Conservation (phyloP, 2,113 vertebrate species). For the Centropus bengalensis region DNA sequence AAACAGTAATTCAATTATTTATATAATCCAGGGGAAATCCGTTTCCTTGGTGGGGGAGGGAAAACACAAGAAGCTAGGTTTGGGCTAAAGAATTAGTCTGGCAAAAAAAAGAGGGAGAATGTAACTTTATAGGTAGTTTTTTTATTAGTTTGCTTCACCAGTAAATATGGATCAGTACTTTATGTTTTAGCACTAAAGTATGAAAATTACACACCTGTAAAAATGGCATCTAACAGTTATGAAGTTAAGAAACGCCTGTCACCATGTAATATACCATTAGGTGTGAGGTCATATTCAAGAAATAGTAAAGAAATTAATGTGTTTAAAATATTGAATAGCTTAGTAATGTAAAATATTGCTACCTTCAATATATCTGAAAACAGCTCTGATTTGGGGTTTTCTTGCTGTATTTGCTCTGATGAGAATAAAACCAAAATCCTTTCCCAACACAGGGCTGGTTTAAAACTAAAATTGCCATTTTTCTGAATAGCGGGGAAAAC, state of each 20-base stretch:
- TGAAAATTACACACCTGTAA: conserved; percentile 77
- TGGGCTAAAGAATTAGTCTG: conserved; percentile 69
- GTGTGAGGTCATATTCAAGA: conserved; percentile 69
- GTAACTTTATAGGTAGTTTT: conserved; percentile 78
- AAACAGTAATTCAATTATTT: conserved; percentile 13
- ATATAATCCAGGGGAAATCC: neutral
- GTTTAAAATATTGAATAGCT: conserved; percentile 62
- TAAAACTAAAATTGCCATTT: conserved; percentile 64
- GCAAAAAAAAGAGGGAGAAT: conserved; percentile 74
- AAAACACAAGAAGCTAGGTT: conserved; percentile 38
- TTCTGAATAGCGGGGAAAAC: conserved; percentile 62
- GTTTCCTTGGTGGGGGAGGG: conserved; percentile 23
- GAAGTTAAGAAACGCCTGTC: conserved; percentile 74
- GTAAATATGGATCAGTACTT: conserved; percentile 77
- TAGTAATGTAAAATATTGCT: conserved; percentile 71
- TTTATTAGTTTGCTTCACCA: conserved; percentile 77
- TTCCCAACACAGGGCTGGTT: conserved; percentile 47
- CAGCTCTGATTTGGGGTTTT: conserved; percentile 46
- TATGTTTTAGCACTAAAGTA: conserved; percentile 74
- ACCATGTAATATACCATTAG: conserved; percentile 71
- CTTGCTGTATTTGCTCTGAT: conserved; percentile 50
- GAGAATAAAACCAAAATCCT: conserved; percentile 66
- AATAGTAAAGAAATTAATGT: conserved; percentile 67
- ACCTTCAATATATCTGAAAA: conserved; percentile 63
- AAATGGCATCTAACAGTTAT: conserved; percentile 75